Evolutionary conservation across 2,797 vertebrate genomes (phyloP).

Genomic region (Gallinago nigripennis): DNA sequence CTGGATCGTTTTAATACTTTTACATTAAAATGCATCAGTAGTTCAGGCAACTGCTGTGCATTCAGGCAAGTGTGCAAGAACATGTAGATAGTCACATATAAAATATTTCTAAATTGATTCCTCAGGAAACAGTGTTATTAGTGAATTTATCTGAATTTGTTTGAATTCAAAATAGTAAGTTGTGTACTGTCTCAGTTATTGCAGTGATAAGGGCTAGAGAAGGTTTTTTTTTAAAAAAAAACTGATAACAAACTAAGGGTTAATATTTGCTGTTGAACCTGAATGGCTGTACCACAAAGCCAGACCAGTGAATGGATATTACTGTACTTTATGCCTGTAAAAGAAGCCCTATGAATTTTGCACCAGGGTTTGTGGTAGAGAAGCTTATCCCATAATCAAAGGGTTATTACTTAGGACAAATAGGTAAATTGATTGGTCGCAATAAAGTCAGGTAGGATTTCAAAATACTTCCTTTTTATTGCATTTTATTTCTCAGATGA

Average conservation of each 20-base stretch:
- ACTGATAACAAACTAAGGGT: accelerated
- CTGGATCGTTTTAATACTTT: not conserved
- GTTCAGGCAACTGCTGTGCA: not conserved
- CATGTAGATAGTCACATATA: not conserved
- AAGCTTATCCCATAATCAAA: not conserved
- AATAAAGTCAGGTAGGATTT: not conserved
- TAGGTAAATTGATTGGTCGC: not conserved
- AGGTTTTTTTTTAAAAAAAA: too few relatives aligned
- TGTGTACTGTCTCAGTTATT: not conserved
- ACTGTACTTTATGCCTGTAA: not conserved
- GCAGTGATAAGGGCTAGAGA: not conserved
- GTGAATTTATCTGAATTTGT: not conserved
- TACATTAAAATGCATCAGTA: not conserved
- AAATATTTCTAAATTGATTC: not conserved
- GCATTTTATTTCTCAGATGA: not conserved
- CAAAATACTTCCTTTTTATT: not conserved
- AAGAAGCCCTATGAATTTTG: not conserved
- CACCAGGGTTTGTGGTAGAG: not conserved
- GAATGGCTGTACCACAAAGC: not conserved
- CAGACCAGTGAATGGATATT: not conserved
- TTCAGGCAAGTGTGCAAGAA: not conserved
- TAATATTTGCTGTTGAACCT: not conserved
- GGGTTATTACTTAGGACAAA: not conserved
- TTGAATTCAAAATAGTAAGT: not conserved
- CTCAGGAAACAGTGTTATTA: not conserved